Percentiles rank a stretch among this genome's conserved stretches.
Conservation (phyloP, 2,797 vertebrate species). For the Todus mexicanus region DNA sequence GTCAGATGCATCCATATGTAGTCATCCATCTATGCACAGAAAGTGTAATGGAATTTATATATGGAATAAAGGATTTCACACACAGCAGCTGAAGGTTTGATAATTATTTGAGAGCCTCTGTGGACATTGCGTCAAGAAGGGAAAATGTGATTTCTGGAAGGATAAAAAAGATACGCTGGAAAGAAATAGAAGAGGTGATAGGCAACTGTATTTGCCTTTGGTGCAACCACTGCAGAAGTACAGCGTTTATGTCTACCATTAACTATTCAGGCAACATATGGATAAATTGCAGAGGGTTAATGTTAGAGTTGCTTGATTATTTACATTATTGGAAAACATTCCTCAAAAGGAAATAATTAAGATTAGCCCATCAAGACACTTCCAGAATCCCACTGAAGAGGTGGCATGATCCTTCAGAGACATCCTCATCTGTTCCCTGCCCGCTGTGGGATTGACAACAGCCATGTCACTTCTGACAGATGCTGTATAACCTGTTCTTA, state of each 20-base stretch:
- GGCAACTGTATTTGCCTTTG: neutral
- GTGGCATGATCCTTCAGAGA: neutral
- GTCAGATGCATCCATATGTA: neutral
- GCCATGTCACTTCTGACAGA: neutral
- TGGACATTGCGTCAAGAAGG: neutral
- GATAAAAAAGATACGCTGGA: neutral
- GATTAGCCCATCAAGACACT: neutral
- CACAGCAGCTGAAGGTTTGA: neutral
- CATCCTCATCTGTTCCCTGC: slow-evolving; percentile 1
- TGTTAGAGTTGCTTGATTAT: neutral
- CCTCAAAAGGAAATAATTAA: slow-evolving; percentile 25
- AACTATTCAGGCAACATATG: neutral
- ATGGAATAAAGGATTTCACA: neutral
- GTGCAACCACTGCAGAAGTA: neutral
- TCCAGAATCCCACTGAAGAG: neutral
- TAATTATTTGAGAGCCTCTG: neutral
- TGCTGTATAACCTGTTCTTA: neutral
- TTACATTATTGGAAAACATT: neutral
- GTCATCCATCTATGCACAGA: neutral
- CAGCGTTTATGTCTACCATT: neutral
- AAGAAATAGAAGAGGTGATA: neutral
- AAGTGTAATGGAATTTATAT: neutral
- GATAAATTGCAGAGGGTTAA: neutral
- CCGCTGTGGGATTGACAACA: neutral
- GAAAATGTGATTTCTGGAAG: neutral